A percentile compares a stretch with the other conserved stretches of the same genome.
Conservation (phyloP, 1,140 invertebrate genomes). For the Pogonognathellus flavescens region DNA sequence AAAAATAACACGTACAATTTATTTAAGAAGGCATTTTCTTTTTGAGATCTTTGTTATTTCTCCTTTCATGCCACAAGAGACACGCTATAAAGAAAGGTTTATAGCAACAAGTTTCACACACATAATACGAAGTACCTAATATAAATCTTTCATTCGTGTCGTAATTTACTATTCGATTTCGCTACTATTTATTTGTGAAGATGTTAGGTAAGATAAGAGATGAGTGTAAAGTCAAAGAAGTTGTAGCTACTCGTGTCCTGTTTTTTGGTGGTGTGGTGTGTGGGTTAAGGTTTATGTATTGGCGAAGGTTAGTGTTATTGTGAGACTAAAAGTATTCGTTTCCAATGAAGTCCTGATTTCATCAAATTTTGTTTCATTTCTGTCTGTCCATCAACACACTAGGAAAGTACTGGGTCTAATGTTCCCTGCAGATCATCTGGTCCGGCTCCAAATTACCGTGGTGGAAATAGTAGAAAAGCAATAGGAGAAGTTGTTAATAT, state of each 20-base stretch:
- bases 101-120: no score
- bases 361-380: constrained; percentile 15
- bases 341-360: constrained; percentile 20
- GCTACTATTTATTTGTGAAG: no score
- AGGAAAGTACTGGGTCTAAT: neutral
- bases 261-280: neutral
- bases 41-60: constrained; percentile 6
- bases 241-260: no score
- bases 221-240: no score
- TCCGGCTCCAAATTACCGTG: neutral
- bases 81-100: no score
- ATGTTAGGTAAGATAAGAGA: no score
- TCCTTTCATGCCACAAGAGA: neutral
- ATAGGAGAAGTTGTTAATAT: neutral
- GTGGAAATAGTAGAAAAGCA: neutral
- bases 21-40: neutral
- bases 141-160: no score
- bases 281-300: neutral
- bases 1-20: neutral
- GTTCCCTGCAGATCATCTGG: neutral
- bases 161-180: no score
- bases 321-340: neutral
- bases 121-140: no score
- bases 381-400: constrained; percentile 29
- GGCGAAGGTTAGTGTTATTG: no score